Evolutionary conservation across 2,888 invertebrate species (phyloP), one percentile per base, ranked within the genome.

Genomic region (Euproctis similis): DNA sequence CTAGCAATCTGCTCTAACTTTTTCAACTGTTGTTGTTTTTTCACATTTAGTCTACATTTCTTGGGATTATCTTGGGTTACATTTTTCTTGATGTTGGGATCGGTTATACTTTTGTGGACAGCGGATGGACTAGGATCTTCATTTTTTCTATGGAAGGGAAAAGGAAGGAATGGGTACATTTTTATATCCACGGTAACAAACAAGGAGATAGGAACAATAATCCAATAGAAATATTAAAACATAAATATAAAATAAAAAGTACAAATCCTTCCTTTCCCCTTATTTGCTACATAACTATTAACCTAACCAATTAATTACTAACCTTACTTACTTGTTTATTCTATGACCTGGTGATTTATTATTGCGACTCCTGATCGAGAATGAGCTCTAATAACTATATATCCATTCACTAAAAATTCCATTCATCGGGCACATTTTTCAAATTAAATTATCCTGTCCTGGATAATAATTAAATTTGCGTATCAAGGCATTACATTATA

Each of bases 261-360:
- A 39, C 45, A 55, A 18, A 47, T 37, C 65, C 81, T 80, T 82
- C 82, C 82, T 82, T 82, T 81, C 82, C 84, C 84, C 82, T 84
- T 76, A 81, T 82, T 84, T 77, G 77, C 59, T 71, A 58, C 41
- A 24, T 32, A 34, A 36, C 11, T 36, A 30, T 4, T 11, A 35
- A 22, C 32, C 10, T 34, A 30, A 4, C 10, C 34, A 20, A 32
- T 10, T 21, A 2, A 10, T 21, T 10, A 21, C 2, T 21, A 9
- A 4, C 3, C n/a, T 7, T 14, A 8, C 8, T 8, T 25, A 21
- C 9, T n/a, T n/a, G n/a, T n/a, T n/a, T n/a, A n/a, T n/a, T n/a
- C n/a, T n/a, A n/a, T n/a, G n/a, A n/a, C n/a, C n/a, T n/a, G n/a
- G n/a, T n/a, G n/a, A n/a, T n/a, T 6, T 9, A 13, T 12, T 12